Evolutionary conservation across 2,797 vertebrate species (phyloP).

Genomic region (Clarias pachynema): DNA sequence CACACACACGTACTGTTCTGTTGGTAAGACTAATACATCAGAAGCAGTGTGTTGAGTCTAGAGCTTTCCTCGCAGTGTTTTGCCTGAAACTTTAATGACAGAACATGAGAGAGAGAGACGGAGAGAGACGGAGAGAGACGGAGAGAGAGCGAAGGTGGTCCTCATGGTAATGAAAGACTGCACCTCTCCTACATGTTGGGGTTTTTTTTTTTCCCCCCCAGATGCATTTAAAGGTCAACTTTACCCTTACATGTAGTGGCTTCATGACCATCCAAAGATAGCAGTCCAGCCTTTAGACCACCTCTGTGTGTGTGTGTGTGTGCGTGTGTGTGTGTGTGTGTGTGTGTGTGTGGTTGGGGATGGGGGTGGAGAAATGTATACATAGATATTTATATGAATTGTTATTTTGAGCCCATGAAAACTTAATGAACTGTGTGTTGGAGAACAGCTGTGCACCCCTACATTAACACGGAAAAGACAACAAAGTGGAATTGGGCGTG

Average conservation of each 20-base stretch:
- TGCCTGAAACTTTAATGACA: slow-evolving; percentile 21
- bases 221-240: slow-evolving; percentile 20
- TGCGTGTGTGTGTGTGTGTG: slow-evolving; percentile 35
- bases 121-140: slow-evolving; percentile 15
- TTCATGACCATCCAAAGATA: slow-evolving; percentile 23
- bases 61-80: neutral
- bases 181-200: neutral
- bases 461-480: neutral
- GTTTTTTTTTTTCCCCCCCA: neutral
- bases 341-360: neutral
- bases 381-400: neutral
- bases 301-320: slow-evolving; percentile 29
- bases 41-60: slow-evolving; percentile 22
- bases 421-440: neutral
- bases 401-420: slow-evolving; percentile 12
- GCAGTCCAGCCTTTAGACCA: slow-evolving; percentile 17
- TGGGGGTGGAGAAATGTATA: neutral
- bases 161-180: slow-evolving; percentile 30
- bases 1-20: neutral
- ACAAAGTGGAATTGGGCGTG: neutral
- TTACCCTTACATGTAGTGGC: neutral
- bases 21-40: neutral
- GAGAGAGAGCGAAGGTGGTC: slow-evolving; percentile 19
- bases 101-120: slow-evolving; percentile 9
- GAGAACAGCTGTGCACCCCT: slow-evolving; percentile 12